Percentiles rank a stretch among this genome's conserved stretches.
phyloP scores from a whole-genome alignment of 2,888 invertebrate genomes.

The Unio delphinus region DNA sequence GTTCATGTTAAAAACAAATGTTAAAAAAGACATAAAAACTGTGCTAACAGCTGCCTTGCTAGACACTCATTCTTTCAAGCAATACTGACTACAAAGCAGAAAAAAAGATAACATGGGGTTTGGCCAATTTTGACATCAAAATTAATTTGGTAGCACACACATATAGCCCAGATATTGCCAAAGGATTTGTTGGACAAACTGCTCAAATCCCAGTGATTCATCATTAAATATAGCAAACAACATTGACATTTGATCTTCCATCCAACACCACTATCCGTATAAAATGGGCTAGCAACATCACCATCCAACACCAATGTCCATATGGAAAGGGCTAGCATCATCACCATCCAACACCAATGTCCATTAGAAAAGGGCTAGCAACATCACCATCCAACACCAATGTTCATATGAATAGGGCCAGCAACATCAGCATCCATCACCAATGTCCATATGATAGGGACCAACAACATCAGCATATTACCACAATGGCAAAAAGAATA shows the following conservation, averaged over 20 bases:
- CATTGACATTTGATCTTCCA: conserved; percentile 18
- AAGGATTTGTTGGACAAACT: conserved; percentile 11
- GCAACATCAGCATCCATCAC: not conserved
- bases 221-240: not conserved
- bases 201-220: conserved; percentile 1
- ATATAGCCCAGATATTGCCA: conserved; percentile 7
- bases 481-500: conserved; percentile 23
- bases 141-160: not conserved
- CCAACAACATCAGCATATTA: conserved; percentile 3
- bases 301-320: too few relatives aligned
- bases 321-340: too few relatives aligned
- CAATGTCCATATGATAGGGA: not conserved
- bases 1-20: too few relatives aligned
- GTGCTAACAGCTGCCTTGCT: too few relatives aligned
- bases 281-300: conserved; percentile 14
- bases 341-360: too few relatives aligned
- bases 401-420: conserved; percentile 18
- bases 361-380: conserved; percentile 3
- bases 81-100: too few relatives aligned
- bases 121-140: not conserved
- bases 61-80: too few relatives aligned
- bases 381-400: conserved; percentile 6
- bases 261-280: conserved; percentile 6
- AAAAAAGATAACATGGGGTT: conserved; percentile 4
- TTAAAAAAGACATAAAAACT: too few relatives aligned